phyloP scores from a whole-genome alignment of 1,140 invertebrate genomes.

The Episyrphus balteatus region DNA sequence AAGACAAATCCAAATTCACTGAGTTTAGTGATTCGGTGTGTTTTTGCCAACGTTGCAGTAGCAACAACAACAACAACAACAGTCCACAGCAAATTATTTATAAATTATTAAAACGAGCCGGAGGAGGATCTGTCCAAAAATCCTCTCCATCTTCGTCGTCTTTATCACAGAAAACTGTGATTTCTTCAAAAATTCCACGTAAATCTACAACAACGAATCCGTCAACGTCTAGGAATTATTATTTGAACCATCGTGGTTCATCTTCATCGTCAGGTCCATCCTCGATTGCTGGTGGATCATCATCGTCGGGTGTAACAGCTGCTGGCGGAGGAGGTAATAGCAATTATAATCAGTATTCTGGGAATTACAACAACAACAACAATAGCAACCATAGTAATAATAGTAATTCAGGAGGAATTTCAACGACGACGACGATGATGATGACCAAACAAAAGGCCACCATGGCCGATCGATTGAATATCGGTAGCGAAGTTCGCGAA shows the following conservation, averaged over 20 bases:
- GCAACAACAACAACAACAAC: slow-evolving; percentile 5
- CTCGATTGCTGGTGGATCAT: background rate
- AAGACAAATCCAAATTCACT: no score
- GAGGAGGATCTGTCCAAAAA: background rate
- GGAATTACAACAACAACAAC: slow-evolving; percentile 3
- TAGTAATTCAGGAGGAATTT: background rate
- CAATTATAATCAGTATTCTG: background rate
- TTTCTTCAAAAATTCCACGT: background rate
- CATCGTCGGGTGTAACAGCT: background rate
- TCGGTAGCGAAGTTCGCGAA: slow-evolving; percentile 60
- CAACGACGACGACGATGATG: slow-evolving; percentile 8
- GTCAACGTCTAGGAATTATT: background rate
- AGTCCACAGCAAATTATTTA: slow-evolving; percentile 10
- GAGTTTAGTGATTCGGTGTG: no score
- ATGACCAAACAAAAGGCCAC: slow-evolving; percentile 33
- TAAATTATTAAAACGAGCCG: background rate
- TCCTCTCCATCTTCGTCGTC: no score
- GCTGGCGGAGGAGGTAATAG: background rate
- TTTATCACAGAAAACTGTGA: no score
- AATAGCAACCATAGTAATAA: slow-evolving; percentile 3
- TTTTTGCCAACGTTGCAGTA: background rate
- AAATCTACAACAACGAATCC: background rate
- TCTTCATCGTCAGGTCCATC: background rate
- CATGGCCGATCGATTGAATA: slow-evolving; percentile 46
- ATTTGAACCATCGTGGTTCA: background rate